Base-by-base conservation (phyloP, 1,140 invertebrate genomes). In the Trypoxylus dichotomus region DNA sequence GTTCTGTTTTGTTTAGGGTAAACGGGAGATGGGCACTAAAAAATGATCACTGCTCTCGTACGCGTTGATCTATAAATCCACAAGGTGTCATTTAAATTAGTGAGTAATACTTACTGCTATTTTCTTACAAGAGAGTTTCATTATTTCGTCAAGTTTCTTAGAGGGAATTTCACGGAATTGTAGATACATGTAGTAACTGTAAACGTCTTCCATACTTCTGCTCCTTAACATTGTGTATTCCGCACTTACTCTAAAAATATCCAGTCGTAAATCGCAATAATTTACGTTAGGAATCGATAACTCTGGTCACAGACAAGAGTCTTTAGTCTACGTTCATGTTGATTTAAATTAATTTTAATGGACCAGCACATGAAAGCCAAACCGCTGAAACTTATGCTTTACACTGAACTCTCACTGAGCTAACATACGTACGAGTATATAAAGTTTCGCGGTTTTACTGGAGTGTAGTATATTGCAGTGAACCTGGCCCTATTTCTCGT, bases 261-360 rank as follows among this genome's bases (percentile, higher is more conserved):
- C n/a, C n/a, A n/a, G n/a, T n/a, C n/a, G n/a, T n/a, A n/a, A n/a
- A 58, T 58, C 15, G 6, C 10, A 6, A 24, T 6, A 63, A 10
- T 47, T 47, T 47, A 13, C 3, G n/a, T 63, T 24, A 63, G 13
- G 19, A 63, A 63, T 27, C 60, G 60, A 21, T 63, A 63, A 25
- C 5, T 24, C 5, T 11, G 60, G 8, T 6, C 5, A 63, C 60
- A 10, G 19, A 63, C 25, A 21, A 19, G 15, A 63, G 60, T 11
- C 8, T 24, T 10, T 24, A 11, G 5, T 63, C 15, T 19, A 68
- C 21, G 24, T 27, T 24, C 27, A 24, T 68, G 60, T 68, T 68
- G 24, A 68, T 68, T 68, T 68, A 68, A 68, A 68, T 68, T 68
- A 24, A 68, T 68, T 68, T 68, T 68, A 68, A 68, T 68, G 60